A percentile compares a stretch with the other conserved stretches of the same genome.
Conservation (phyloP, 2,797 vertebrate genomes). For the Delichon dasypus region DNA sequence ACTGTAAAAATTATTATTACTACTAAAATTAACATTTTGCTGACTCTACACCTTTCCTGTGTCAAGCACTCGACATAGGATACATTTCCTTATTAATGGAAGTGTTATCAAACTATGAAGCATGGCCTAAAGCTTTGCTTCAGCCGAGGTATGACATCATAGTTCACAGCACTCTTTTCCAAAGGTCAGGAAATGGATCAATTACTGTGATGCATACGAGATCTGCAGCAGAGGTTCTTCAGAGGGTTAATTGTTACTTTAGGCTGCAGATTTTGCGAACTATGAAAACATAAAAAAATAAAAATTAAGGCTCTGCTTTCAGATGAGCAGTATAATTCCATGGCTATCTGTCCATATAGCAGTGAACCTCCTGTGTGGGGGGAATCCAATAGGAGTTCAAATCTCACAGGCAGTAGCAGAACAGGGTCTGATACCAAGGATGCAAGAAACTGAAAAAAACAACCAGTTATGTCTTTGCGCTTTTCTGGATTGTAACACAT, state of each 20-base stretch:
- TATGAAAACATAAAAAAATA: background rate
- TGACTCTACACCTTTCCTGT: constrained; percentile 26
- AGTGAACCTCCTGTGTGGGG: background rate
- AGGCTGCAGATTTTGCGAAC: background rate
- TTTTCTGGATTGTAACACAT: background rate
- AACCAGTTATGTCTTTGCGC: background rate
- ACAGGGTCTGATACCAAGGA: background rate
- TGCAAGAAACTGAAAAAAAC: background rate
- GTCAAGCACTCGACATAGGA: background rate
- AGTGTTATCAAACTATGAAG: constrained; percentile 39
- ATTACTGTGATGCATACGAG: background rate
- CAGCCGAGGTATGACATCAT: constrained; percentile 31
- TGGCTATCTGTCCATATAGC: background rate
- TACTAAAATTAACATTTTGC: constrained; percentile 39
- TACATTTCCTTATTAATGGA: constrained; percentile 32
- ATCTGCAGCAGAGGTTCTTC: constrained; percentile 17
- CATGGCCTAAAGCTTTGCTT: background rate
- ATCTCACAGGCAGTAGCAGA: background rate
- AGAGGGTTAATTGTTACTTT: constrained; percentile 43
- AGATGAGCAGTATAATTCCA: background rate
- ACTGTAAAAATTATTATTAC: background rate
- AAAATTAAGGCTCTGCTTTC: background rate
- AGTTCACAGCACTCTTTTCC: background rate
- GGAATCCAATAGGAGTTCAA: background rate
- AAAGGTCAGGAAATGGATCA: constrained; percentile 1